A percentile compares a stretch with the other conserved stretches of the same genome.
phyloP scores from a whole-genome alignment of 2,797 vertebrate genomes.

The Tauraco hartlaubi region DNA sequence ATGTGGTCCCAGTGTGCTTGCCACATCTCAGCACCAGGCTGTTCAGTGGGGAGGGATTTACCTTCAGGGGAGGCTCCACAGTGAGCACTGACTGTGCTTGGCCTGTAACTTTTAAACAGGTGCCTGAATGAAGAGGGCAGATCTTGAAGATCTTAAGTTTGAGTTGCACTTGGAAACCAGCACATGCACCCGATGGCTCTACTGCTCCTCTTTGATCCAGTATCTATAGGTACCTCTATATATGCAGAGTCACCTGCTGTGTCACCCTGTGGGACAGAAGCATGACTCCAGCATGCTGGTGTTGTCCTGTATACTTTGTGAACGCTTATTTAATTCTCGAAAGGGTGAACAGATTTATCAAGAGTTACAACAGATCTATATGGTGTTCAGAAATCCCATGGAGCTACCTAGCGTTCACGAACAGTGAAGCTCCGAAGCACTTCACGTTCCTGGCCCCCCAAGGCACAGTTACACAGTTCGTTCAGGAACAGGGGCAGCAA shows the following conservation, averaged over 20 bases:
- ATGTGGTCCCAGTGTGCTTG: rapidly evolving
- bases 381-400: not conserved
- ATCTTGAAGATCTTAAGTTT: not conserved
- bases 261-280: not conserved
- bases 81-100: not conserved
- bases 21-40: not conserved
- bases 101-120: not conserved
- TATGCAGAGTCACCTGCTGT: not conserved
- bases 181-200: not conserved
- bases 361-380: not conserved
- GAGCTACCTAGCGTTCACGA: not conserved
- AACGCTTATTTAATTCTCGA: not conserved
- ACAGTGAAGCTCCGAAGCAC: not conserved
- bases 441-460: not conserved
- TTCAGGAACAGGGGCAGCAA: not conserved
- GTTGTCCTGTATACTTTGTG: not conserved
- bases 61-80: not conserved
- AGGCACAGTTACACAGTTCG: not conserved
- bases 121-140: not conserved
- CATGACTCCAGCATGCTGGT: not conserved
- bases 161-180: not conserved
- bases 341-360: not conserved
- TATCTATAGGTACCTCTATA: not conserved
- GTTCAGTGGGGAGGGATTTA: not conserved
- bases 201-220: not conserved